phyloP scores from a whole-genome alignment of 2,797 vertebrate genomes.

The Myotis planiceps region DNA sequence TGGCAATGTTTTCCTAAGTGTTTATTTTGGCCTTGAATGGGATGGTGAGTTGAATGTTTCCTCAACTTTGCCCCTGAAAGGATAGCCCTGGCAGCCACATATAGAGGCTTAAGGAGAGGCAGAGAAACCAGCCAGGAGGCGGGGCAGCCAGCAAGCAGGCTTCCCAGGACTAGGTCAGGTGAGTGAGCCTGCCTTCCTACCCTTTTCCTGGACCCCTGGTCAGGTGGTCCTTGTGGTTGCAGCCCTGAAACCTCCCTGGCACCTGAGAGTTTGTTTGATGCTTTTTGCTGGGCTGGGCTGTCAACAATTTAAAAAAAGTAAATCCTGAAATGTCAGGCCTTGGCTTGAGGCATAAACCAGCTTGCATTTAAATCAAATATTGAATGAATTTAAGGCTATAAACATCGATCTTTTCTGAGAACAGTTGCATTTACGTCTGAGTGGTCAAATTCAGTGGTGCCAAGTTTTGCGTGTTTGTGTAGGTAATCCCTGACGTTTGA shows the following conservation, averaged over 20 bases:
- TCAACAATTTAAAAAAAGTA: background rate
- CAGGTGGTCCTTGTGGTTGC: background rate
- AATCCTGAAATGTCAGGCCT: background rate
- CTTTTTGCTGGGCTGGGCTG: background rate
- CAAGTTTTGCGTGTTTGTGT: constrained; percentile 9
- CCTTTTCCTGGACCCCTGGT: background rate
- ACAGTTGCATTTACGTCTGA: constrained; percentile 3
- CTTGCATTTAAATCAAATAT: constrained; percentile 54
- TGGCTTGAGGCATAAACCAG: constrained; percentile 20
- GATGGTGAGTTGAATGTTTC: background rate
- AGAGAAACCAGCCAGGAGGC: background rate
- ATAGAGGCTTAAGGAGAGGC: background rate
- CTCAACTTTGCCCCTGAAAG: background rate
- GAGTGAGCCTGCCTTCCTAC: background rate
- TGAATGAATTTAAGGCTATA: constrained; percentile 26
- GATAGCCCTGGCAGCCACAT: background rate
- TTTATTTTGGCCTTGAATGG: background rate
- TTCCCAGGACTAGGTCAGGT: background rate
- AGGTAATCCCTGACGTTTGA: background rate
- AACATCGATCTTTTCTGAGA: constrained; percentile 55
- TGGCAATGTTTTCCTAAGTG: background rate
- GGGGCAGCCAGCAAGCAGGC: too few relatives aligned
- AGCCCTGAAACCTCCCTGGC: background rate
- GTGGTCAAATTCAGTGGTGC: background rate
- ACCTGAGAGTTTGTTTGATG: background rate